Base-by-base conservation (phyloP, 2,113 vertebrate species). In the Strix uralensis region DNA sequence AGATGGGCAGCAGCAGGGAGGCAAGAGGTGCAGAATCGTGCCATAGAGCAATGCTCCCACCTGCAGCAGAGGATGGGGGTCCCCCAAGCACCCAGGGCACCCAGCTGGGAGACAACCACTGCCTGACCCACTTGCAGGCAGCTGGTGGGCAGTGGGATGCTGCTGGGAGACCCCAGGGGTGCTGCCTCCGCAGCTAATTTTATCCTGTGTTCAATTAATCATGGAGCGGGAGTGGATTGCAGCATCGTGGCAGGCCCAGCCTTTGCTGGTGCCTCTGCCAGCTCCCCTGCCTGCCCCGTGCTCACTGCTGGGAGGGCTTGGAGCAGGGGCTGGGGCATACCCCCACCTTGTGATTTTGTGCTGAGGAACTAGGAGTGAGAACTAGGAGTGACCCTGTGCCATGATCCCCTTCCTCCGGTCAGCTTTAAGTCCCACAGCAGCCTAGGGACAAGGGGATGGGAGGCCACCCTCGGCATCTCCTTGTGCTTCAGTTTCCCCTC, bases 101-200 rank as follows among this genome's bases (percentile, higher is more conserved):
- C 86, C 59, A 34, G 62, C 29, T 51, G 70, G 58, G 73, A 93
- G 86, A 36, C 74, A 91, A 70, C 40, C 36, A 34, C 59, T 36
- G 69, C 51, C 67, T 90, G 90, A 93, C 92, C 96, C 88, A 85
- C 54, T 95, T 92, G 85, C 84, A 79, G 55, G 74, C 92, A 92
- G 86, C 77, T 1, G 1, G 72, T 12, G 7, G 78, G 92, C 32
- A 36, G 73, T 38, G 74, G 67, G 92, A 94, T 71, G 82, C 82
- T 69, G 79, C 88, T 82, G 82, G 91, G 94, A 90, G 90, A 96
- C 90, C 92, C 82, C 72, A 63, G 82, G 47, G 44, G 79, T 90
- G 80, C 92, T 89, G 88, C 75, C 71, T 95, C 72, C 4, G 0
- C 40, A 27, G 90, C 83, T 96, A 92, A 95, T 96, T 97, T 94